Evolutionary conservation across 1,140 invertebrate species (phyloP).

Genomic region (Papilio polytes): DNA sequence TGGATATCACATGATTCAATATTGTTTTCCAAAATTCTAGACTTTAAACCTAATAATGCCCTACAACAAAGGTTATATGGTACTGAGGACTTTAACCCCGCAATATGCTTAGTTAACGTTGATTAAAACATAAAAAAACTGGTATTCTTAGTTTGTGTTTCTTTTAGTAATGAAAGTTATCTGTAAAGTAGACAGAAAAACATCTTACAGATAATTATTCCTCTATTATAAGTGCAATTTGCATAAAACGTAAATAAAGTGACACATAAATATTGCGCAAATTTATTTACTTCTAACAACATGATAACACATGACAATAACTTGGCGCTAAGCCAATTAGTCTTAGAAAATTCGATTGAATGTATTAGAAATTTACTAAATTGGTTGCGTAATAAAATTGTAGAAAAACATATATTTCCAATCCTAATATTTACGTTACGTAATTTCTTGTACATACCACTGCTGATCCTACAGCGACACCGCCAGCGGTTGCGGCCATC

Average conservation of each 20-base stretch:
- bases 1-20: not conserved
- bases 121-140: no score
- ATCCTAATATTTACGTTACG: slow-evolving; percentile 61
- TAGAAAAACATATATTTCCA: slow-evolving; percentile 32
- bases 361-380: slow-evolving; percentile 26
- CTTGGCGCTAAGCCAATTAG: slow-evolving; percentile 30
- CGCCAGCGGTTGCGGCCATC: slow-evolving; percentile 96
- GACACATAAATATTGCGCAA: slow-evolving; percentile 20
- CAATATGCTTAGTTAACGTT: not conserved
- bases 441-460: slow-evolving; percentile 85
- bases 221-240: not conserved
- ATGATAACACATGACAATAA: slow-evolving; percentile 36
- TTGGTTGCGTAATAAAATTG: slow-evolving; percentile 34
- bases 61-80: not conserved
- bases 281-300: slow-evolving; percentile 5
- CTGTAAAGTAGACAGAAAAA: not conserved
- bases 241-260: not conserved
- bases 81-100: not conserved
- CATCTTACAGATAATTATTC: slow-evolving; percentile 13
- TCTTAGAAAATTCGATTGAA: slow-evolving; percentile 6
- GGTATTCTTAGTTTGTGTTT: not conserved
- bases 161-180: not conserved
- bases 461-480: slow-evolving; percentile 94
- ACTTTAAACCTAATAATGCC: no score
- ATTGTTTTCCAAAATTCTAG: not conserved